These are phyloP conservation scores for Fundulus diaphanus DNA, from an alignment of 2,797 vertebrate genomes.

Conservation along the genomic window DNA sequence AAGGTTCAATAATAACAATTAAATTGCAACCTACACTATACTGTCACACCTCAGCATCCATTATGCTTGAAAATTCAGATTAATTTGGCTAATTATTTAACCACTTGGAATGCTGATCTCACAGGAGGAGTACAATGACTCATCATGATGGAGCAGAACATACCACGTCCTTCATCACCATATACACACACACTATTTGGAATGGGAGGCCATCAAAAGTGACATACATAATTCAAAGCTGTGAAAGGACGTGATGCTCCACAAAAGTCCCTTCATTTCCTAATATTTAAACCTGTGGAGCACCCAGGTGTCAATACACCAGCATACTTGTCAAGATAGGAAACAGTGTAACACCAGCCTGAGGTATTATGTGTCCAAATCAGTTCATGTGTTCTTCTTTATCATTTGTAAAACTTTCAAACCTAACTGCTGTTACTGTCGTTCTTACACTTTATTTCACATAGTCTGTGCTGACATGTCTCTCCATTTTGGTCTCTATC, in stretches of 20 bases:
- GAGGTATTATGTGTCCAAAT: constrained; percentile 29
- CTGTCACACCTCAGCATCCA: no score
- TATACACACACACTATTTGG: no score
- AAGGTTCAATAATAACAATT: not conserved
- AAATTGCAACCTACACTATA: not conserved
- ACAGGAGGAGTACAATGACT: no score
- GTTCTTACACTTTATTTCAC: constrained; percentile 35
- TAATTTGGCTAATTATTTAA: not conserved
- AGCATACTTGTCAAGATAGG: not conserved
- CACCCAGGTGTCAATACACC: not conserved
- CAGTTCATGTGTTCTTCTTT: constrained; percentile 37
- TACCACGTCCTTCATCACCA: no score
- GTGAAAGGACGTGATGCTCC: not conserved
- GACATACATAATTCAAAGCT: no score
- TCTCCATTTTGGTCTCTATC: constrained; percentile 17
- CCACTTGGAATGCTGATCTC: no score
- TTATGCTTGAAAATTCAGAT: not conserved
- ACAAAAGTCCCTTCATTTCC: not conserved
- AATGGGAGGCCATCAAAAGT: no score
- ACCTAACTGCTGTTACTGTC: constrained; percentile 37
- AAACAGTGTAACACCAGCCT: not conserved
- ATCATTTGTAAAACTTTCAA: constrained; percentile 45
- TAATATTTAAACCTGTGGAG: not conserved
- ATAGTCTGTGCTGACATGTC: constrained; percentile 27
- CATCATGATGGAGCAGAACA: no score